A percentile compares a stretch with the other conserved stretches of the same genome.
phyloP scores from a whole-genome alignment of 2,888 invertebrate species.

The Volucella bombylans region DNA sequence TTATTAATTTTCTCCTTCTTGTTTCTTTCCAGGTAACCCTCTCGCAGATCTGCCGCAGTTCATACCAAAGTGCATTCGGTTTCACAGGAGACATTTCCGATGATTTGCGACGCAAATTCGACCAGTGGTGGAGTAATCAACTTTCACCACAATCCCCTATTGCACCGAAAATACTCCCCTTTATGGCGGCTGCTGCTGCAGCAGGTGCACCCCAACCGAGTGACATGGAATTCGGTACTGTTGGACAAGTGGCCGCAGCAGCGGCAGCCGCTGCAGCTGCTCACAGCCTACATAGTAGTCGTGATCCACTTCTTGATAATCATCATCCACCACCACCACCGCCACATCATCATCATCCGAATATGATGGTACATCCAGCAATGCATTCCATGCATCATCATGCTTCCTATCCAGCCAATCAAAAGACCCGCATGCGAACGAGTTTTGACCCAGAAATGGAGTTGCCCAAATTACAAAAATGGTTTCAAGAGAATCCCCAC shows the following conservation, averaged over 20 bases:
- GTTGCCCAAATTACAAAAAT: constrained; percentile 96
- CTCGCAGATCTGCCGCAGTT: constrained; percentile 92
- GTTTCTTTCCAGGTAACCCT: constrained; percentile 87
- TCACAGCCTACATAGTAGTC: constrained; percentile 75
- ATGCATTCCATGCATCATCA: constrained; percentile 89
- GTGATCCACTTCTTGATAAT: constrained; percentile 61
- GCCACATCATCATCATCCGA: constrained; percentile 78
- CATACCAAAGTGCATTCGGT: constrained; percentile 86
- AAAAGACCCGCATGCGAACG: constrained; percentile 96
- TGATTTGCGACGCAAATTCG: constrained; percentile 93
- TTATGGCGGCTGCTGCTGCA: constrained; percentile 80
- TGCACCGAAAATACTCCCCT: constrained; percentile 83
- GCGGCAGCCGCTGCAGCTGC: constrained; percentile 83
- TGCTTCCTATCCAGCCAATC: constrained; percentile 86
- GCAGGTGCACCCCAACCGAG: constrained; percentile 77
- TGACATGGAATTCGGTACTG: constrained; percentile 81
- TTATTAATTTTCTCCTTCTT: constrained; percentile 1
- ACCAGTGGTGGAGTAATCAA: constrained; percentile 94
- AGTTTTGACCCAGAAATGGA: constrained; percentile 98
- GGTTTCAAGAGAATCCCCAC: constrained; percentile 98
- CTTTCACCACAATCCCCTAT: constrained; percentile 85
- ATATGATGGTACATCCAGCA: constrained; percentile 86
- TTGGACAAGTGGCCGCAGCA: constrained; percentile 83
- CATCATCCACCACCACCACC: constrained; percentile 70
- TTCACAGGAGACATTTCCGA: constrained; percentile 89